Base-by-base conservation (phyloP, 2,888 invertebrate species). In the Callyntrura guangdongensis region DNA sequence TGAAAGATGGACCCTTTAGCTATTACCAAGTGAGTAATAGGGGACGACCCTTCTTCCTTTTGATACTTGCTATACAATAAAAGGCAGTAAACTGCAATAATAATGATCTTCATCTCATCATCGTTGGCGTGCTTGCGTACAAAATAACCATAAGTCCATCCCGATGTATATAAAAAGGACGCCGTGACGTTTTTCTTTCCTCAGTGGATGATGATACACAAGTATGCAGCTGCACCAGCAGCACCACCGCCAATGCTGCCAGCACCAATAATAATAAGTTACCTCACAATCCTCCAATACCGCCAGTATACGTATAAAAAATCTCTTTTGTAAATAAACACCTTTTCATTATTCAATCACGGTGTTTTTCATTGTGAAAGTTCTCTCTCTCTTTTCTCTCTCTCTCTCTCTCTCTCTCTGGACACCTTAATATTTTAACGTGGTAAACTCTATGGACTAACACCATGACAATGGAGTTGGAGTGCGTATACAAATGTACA, bases 11-110 rank as follows among this genome's bases (percentile, higher is more conserved):
- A 20, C 83, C 89, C 83, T 89, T 83, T 22, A 61, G 72, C 72
- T 22, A 82, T 83, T 83, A 64, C 83, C 69, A 89, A 83, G 84
- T 90, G 85, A 90, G 89, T 90, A 90, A 90, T 90, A 79, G 77
- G 89, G 89, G 85, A 90, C 85, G 85, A 79, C 77, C 85, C 89
- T 89, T 88, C 45, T 20, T 45, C 14, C 72, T 77, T 81, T 81
- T 61, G 36, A 17, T 81, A 81, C 61, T 77, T 77, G 49, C 53
- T 12, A 81, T 81, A 61, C 59, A 61, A 61, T 36, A 81, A 81
- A 53, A 22, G 77, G 77, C 61, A 36, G 59, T 81, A 81, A 79
- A 79, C 59, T 14, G 74, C 5, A 53, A 77, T 77, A 25, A 77
- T 53, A 61, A 59, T 81, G 61, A 59, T 81, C 53, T 49, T 36